phyloP scores from a whole-genome alignment of 2,113 vertebrate species.

The Hepsetus odoe region DNA sequence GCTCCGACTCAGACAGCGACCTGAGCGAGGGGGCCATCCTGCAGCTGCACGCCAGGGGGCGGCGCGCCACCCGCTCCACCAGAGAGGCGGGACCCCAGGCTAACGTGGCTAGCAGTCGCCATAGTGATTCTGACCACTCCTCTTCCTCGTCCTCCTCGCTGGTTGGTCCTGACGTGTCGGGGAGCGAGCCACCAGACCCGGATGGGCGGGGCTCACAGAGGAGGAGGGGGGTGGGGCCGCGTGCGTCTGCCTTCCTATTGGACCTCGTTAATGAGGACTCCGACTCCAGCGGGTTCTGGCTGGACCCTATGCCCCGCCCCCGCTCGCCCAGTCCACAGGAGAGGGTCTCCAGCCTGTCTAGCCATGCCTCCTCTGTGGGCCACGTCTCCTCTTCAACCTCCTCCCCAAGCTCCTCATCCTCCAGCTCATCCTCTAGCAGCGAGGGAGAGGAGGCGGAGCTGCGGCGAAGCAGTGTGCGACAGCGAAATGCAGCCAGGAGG shows the following conservation, averaged over 20 bases:
- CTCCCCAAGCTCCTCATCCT: conserved; percentile 87
- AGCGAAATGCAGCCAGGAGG: conserved; percentile 87
- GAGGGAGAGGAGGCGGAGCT: conserved; percentile 87
- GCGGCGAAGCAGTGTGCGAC: conserved; percentile 80
- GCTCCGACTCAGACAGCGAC: conserved; percentile 94
- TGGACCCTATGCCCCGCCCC: conserved; percentile 89
- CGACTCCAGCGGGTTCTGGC: conserved; percentile 78
- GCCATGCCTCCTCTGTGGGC: conserved; percentile 59
- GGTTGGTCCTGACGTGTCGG: conserved; percentile 69
- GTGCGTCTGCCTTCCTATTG: conserved; percentile 85
- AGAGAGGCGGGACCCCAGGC: conserved; percentile 7
- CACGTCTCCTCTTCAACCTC: conserved; percentile 59
- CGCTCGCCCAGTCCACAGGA: conserved; percentile 90
- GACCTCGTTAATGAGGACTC: conserved; percentile 89
- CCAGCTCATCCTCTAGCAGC: conserved; percentile 86
- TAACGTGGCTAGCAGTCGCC: conserved; percentile 21
- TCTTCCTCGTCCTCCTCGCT: conserved; percentile 78
- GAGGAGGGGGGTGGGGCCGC: conserved; percentile 51
- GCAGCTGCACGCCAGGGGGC: conserved; percentile 90
- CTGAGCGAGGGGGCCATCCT: conserved; percentile 93
- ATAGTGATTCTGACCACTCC: conserved; percentile 86
- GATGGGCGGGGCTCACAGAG: conserved; percentile 55
- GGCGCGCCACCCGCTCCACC: conserved; percentile 70
- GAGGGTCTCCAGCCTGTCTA: conserved; percentile 78
- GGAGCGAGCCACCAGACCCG: conserved; percentile 46